Evolutionary conservation across 2,113 vertebrate species (phyloP).

Genomic region (Etheostoma cragini): DNA sequence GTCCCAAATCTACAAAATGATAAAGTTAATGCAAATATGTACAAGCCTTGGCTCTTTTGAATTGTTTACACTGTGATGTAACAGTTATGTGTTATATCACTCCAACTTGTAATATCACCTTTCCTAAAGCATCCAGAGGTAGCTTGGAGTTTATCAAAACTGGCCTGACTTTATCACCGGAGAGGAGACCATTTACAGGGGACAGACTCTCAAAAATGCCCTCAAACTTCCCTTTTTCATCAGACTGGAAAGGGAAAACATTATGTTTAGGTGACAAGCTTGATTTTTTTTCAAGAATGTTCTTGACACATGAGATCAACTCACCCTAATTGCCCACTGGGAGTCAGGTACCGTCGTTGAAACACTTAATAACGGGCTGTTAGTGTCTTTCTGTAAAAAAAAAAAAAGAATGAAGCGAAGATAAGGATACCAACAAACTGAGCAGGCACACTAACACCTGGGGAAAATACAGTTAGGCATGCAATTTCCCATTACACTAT

Average conservation of each 20-base stretch:
- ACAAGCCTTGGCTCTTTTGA: constrained; percentile 1
- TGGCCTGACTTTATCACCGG: constrained; percentile 96
- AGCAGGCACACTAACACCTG: not conserved
- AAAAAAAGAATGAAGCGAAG: constrained; percentile 61
- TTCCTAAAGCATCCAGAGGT: constrained; percentile 94
- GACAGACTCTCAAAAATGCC: constrained; percentile 96
- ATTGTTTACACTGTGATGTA: not conserved
- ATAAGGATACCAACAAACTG: not conserved
- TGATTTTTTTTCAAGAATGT: not conserved
- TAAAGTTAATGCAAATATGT: not conserved
- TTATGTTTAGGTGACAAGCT: not conserved
- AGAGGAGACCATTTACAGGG: constrained; percentile 92
- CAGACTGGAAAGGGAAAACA: constrained; percentile 80
- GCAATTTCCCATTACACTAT: not conserved
- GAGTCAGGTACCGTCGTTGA: constrained; percentile 79
- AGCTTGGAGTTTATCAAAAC: constrained; percentile 98
- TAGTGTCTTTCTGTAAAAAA: constrained; percentile 88
- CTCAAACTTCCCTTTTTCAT: constrained; percentile 97
- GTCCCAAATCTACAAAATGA: constrained; percentile 92
- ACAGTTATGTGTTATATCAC: not conserved
- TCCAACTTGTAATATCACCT: constrained; percentile 79
- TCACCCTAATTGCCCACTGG: constrained; percentile 94
- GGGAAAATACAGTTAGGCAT: not conserved
- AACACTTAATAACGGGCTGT: constrained; percentile 87
- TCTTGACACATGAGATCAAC: constrained; percentile 34